Evolutionary conservation across 30 jellyfish, hydroid and myxozoan species (phyloP).

Genomic region (Aurelia aurita): DNA sequence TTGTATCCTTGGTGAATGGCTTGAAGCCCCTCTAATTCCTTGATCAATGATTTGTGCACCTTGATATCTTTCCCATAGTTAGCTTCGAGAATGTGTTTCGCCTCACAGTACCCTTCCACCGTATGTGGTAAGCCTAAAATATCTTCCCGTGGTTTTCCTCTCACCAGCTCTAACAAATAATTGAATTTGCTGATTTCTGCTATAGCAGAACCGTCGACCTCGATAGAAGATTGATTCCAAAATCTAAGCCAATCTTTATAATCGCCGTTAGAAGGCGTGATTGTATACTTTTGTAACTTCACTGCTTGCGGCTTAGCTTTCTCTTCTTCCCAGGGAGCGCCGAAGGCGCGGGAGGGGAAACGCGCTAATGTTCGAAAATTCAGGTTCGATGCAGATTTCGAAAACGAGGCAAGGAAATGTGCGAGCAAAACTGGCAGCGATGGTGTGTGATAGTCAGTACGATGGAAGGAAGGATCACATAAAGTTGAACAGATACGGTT

Average conservation of each 20-base stretch:
- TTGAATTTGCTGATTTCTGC: constrained; percentile 79
- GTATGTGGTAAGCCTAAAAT: constrained; percentile 41
- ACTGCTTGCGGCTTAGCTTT: constrained; percentile 67
- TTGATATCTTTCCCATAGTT: constrained; percentile 50
- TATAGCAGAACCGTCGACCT: constrained; percentile 68
- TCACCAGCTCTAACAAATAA: constrained; percentile 69
- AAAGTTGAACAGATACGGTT: too few relatives aligned
- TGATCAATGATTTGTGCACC: constrained; percentile 59
- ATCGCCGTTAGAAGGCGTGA: constrained; percentile 80
- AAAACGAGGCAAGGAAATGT: too few relatives aligned
- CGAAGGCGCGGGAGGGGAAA: too few relatives aligned
- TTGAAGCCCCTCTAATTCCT: constrained; percentile 39
- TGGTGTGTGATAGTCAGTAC: too few relatives aligned
- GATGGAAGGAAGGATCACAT: too few relatives aligned
- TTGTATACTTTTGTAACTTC: constrained; percentile 79
- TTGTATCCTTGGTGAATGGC: constrained; percentile 16
- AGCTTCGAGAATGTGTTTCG: constrained; percentile 50
- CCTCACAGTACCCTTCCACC: constrained; percentile 60
- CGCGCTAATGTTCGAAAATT: too few relatives aligned
- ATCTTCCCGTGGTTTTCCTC: constrained; percentile 78
- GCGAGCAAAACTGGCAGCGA: too few relatives aligned
- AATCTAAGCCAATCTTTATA: constrained; percentile 87
- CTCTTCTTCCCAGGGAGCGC: too few relatives aligned
- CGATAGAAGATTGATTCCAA: constrained; percentile 83
- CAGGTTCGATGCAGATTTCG: too few relatives aligned